Evolutionary conservation across 2,113 vertebrate genomes (phyloP).

Genomic region (Gila orcuttii): DNA sequence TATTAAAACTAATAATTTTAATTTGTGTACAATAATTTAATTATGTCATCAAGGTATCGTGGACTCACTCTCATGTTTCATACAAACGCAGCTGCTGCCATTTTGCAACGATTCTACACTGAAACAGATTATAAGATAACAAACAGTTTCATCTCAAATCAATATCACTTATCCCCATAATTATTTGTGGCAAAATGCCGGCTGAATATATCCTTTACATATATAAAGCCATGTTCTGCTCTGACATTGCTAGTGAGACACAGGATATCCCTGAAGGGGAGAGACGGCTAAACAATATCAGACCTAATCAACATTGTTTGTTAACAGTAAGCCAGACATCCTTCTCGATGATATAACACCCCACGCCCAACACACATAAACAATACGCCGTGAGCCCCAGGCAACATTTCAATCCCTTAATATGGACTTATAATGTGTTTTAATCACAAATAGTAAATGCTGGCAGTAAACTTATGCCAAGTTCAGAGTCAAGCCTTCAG

Average conservation of each 20-base stretch:
- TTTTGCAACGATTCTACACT: no score
- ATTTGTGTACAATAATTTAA: no score
- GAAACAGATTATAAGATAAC: no score
- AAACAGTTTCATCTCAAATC: no score
- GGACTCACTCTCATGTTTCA: no score
- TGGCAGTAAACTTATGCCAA: neutral
- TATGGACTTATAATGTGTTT: neutral
- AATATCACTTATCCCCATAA: no score
- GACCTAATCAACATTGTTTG: slow-evolving; percentile 36
- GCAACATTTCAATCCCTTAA: slow-evolving; percentile 1
- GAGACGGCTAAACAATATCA: slow-evolving; percentile 26
- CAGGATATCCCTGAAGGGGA: slow-evolving; percentile 45
- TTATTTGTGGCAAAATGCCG: no score
- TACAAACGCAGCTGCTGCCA: no score
- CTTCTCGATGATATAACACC: slow-evolving; percentile 20
- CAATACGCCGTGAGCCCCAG: neutral
- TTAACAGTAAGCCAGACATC: slow-evolving; percentile 11
- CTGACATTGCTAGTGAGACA: slow-evolving; percentile 6
- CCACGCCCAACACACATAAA: slow-evolving; percentile 43
- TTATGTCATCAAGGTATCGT: no score
- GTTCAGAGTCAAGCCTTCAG: neutral
- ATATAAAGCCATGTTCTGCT: neutral
- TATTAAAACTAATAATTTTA: no score
- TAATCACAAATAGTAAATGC: neutral
- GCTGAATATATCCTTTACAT: neutral